Conservation (phyloP, 2,113 vertebrate species). For the Myrmecophaga tridactyla region DNA sequence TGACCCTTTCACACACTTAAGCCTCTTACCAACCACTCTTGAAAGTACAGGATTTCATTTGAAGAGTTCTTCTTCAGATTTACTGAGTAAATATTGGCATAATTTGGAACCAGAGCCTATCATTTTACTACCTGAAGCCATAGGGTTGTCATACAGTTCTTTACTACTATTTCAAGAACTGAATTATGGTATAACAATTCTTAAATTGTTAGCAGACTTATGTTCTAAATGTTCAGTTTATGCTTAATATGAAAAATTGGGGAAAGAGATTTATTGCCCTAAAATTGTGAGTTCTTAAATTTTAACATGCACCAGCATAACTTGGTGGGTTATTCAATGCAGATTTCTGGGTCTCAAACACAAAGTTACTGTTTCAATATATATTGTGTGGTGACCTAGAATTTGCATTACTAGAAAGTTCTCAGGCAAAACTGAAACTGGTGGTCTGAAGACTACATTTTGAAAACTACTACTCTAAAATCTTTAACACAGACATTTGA, state of each 20-base stretch:
- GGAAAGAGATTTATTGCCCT: neutral
- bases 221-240: neutral
- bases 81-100: neutral
- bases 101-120: neutral
- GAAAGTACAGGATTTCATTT: neutral
- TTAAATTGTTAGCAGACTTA: neutral
- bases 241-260: neutral
- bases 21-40: neutral
- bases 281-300: neutral
- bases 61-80: neutral
- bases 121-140: neutral
- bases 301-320: neutral
- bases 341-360: neutral
- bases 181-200: neutral
- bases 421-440: neutral
- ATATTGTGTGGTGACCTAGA: neutral
- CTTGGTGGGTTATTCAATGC: neutral
- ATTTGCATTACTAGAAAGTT: neutral
- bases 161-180: neutral
- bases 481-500: neutral
- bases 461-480: neutral
- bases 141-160: neutral
- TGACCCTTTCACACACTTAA: slow-evolving; percentile 10
- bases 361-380: neutral
- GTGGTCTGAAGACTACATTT: neutral